Percentiles rank a stretch among this genome's conserved stretches.
phyloP scores from a whole-genome alignment of 2,888 invertebrate species.

The Scaptomyza caliginosa region DNA sequence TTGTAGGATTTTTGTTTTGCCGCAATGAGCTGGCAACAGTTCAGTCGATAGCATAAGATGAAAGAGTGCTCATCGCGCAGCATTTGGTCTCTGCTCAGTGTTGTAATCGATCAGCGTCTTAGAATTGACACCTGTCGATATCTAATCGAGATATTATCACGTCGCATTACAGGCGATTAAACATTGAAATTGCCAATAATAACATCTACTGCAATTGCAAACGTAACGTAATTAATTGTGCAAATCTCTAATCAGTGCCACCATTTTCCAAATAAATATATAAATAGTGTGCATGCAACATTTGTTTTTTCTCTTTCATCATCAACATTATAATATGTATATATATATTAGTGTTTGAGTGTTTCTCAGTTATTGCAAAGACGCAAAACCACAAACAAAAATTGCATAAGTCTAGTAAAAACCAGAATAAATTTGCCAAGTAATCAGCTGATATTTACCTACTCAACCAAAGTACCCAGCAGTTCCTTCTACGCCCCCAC shows the following conservation, averaged over 20 bases:
- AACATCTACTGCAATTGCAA: conserved; percentile 5
- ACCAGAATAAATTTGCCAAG: conserved; percentile 44
- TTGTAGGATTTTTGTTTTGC: conserved; percentile 6
- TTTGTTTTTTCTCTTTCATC: conserved; percentile 7
- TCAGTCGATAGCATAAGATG: conserved; percentile 84
- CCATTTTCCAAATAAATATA: conserved; percentile 25
- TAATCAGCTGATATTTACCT: conserved; percentile 52
- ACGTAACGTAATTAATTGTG: conserved; percentile 5
- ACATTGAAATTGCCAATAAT: conserved; percentile 5
- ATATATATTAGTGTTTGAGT: conserved; percentile 5
- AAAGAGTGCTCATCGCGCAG: conserved; percentile 83
- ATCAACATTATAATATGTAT: conserved; percentile 6
- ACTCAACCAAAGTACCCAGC: background rate
- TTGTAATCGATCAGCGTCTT: conserved; percentile 84
- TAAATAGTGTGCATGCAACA: conserved; percentile 1
- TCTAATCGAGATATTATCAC: conserved; percentile 84
- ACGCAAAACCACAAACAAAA: conserved; percentile 73
- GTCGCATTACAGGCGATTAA: conserved; percentile 83
- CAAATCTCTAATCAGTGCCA: conserved; percentile 19
- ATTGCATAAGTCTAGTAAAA: conserved; percentile 70
- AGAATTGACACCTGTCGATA: conserved; percentile 84
- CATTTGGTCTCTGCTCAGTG: conserved; percentile 81
- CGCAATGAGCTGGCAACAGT: conserved; percentile 20
- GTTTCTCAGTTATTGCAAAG: conserved; percentile 57
- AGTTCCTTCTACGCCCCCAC: no score